Percentiles rank a stretch among this genome's conserved stretches.
These are phyloP conservation scores for Papilio glaucus DNA, from an alignment of 1,140 invertebrate species.

Conservation along the genomic window DNA sequence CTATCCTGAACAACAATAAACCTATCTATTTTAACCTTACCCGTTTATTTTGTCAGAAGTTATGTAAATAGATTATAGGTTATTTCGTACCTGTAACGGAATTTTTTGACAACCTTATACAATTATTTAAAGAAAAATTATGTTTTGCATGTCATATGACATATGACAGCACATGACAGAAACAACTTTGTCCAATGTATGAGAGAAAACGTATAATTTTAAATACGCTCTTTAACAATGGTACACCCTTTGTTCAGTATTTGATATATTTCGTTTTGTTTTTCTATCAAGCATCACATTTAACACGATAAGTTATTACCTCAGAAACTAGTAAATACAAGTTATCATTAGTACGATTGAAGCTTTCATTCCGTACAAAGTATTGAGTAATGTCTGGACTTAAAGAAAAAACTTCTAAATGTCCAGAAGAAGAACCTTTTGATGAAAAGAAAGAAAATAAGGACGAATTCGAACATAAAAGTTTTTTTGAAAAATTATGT, in stretches of 20 bases:
- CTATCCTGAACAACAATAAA: no score
- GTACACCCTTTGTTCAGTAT: slow-evolving; percentile 20
- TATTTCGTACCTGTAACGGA: no score
- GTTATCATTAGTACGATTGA: slow-evolving; percentile 40
- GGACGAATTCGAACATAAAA: slow-evolving; percentile 49
- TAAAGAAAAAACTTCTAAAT: slow-evolving; percentile 39
- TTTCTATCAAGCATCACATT: slow-evolving; percentile 26
- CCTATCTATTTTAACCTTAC: no score
- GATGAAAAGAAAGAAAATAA: slow-evolving; percentile 49
- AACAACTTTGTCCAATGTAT: background rate
- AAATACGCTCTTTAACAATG: background rate
- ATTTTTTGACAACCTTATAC: background rate
- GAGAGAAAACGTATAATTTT: background rate
- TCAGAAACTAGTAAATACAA: slow-evolving; percentile 36
- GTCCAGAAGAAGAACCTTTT: slow-evolving; percentile 61
- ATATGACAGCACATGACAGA: background rate
- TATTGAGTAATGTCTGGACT: slow-evolving; percentile 29
- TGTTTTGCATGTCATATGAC: background rate
- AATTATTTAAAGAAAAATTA: background rate
- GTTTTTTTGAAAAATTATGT: slow-evolving; percentile 56
- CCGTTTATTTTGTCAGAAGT: no score
- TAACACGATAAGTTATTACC: slow-evolving; percentile 28
- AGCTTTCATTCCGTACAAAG: slow-evolving; percentile 29
- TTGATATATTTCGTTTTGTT: slow-evolving; percentile 32
- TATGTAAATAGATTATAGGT: no score